Conservation (phyloP, 2,888 invertebrate species). For the Acanthococcus lagerstroemiae region DNA sequence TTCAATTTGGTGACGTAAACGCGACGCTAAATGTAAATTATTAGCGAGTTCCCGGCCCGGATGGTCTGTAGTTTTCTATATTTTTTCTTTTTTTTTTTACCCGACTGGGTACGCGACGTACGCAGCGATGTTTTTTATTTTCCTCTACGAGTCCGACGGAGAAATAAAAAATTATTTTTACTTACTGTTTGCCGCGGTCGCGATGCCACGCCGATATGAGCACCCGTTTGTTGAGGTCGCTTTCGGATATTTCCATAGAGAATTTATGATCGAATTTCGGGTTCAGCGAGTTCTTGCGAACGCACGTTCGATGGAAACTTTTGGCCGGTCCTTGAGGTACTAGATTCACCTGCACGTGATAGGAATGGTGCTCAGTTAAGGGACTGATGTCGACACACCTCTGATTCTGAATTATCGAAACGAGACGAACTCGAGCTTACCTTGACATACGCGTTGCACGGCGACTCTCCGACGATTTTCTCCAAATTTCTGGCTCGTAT, state of each 20-base stretch:
- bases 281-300: constrained; percentile 64
- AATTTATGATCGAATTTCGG: constrained; percentile 73
- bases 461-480: constrained; percentile 56
- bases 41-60: too few species aligned
- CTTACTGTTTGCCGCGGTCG: constrained; percentile 69
- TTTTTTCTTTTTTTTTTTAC: too few species aligned
- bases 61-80: too few species aligned
- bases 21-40: too few species aligned
- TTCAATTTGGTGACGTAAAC: too few species aligned
- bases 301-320: constrained; percentile 66
- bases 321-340: constrained; percentile 47
- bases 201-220: constrained; percentile 79
- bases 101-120: too few species aligned
- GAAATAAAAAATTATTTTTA: constrained; percentile 15
- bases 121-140: too few species aligned
- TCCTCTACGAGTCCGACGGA: too few species aligned
- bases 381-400: constrained; percentile 12
- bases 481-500: constrained; percentile 65
- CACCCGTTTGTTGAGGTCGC: constrained; percentile 52
- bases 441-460: constrained; percentile 73
- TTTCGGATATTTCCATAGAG: constrained; percentile 52
- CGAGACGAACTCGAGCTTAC: constrained; percentile 43
- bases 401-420: too few species aligned
- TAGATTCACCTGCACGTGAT: constrained; percentile 48
- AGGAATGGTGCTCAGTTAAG: constrained; percentile 30